Base-by-base conservation (phyloP, 2,797 vertebrate species). In the Knipowitschia caucasica region DNA sequence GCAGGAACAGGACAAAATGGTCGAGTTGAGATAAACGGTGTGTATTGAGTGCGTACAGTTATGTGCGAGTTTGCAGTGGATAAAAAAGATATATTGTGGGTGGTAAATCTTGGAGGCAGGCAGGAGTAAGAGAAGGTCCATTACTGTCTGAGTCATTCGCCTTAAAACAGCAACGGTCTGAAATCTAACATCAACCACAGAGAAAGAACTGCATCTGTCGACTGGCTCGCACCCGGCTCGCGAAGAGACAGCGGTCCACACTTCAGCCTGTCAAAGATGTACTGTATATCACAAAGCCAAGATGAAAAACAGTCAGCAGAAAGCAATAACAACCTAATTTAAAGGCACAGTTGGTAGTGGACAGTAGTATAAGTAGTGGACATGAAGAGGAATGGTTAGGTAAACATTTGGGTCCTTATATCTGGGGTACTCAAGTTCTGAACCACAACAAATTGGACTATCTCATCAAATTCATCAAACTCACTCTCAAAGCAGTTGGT, bases 111-210 rank as follows among this genome's bases (percentile, higher is more conserved):
- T 77, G 63, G 66, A 80, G 71, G 77, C 71, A 82, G 77, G 64
- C 67, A 62, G 73, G 72, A 78, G 80, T 72, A 75, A 64, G 66
- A 82, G 84, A 74, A 80, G 75, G 76, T 77, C 81, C 68, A 71
- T 76, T 70, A 70, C 54, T 59, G 69, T 69, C 80, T 82, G 80
- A 86, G 74, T 84, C 83, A 84, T 67, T 69, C 82, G 71, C 68
- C 69, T 82, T 61, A 44, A 71, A 72, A 72, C 80, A 71, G 78
- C 70, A 76, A 80, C 63, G 38, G 70, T 62, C 70, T 45, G 52
- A 63, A 50, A 71, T 56, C 34, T 59, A 39, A 40, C 71, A 72
- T 83, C 72, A 74, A 69, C 72, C 47, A 38, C 35, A 46, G 56
- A 38, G 57, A 55, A 49, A 52, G 47, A 63, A 59, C 53, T 59